A percentile compares a stretch with the other conserved stretches of the same genome.
Conservation (phyloP, 2,113 vertebrate species). For the Saccopteryx leptura region DNA sequence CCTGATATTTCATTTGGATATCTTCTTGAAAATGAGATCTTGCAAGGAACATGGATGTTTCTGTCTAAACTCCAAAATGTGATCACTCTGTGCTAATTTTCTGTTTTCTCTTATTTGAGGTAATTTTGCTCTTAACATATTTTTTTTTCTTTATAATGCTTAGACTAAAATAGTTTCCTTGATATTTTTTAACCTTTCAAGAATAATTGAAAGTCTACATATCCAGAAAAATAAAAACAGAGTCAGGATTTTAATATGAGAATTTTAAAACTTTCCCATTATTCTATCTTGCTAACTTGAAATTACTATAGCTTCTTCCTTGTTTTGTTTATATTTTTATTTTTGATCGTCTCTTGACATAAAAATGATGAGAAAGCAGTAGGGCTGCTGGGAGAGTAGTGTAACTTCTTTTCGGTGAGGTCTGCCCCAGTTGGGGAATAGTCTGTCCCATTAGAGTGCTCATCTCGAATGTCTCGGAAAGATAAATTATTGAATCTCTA, state of each 20-base stretch:
- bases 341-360: neutral
- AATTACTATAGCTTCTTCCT: neutral
- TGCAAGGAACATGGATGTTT: neutral
- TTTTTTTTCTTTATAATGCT: slow-evolving; percentile 29
- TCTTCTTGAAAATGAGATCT: slow-evolving; percentile 44
- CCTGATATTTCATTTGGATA: neutral
- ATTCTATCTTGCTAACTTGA: slow-evolving; percentile 9
- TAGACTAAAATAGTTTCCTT: neutral
- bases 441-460: neutral
- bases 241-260: neutral
- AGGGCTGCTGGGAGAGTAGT: neutral
- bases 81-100: neutral
- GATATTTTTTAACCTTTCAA: neutral
- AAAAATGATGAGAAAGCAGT: neutral
- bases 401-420: neutral
- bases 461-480: neutral
- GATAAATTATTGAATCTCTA: neutral
- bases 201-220: neutral
- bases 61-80: neutral
- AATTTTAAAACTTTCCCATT: slow-evolving; percentile 33
- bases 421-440: neutral
- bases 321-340: neutral
- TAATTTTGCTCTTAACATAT: neutral
- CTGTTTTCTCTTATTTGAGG: slow-evolving; percentile 45
- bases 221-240: neutral